Conservation (phyloP, 2,888 invertebrate species). For the Andrena dorsata region DNA sequence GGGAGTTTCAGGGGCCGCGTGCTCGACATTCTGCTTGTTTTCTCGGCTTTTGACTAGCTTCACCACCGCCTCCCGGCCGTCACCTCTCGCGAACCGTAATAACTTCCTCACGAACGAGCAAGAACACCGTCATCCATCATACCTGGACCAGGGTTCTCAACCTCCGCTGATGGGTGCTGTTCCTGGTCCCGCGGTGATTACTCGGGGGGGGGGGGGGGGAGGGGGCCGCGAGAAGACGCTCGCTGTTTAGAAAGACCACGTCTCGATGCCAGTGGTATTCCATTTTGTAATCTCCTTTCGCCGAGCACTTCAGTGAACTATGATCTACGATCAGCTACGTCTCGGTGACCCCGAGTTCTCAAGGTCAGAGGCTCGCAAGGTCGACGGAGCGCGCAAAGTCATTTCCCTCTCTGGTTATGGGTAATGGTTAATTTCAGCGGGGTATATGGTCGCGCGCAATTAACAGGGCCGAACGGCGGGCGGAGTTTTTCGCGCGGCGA, state of each 20-base stretch:
- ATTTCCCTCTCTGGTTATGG: neutral
- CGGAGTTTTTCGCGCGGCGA: slow-evolving; percentile 37
- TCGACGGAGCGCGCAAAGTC: neutral
- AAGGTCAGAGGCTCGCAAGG: neutral
- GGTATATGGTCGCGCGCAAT: slow-evolving; percentile 17
- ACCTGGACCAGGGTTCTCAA: slow-evolving; percentile 63
- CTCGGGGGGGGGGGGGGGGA: slow-evolving; percentile 6
- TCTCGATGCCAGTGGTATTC: neutral
- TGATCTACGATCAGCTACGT: too few relatives aligned
- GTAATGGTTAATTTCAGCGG: neutral
- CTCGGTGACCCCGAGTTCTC: too few relatives aligned
- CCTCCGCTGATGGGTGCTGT: slow-evolving; percentile 45
- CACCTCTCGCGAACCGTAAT: slow-evolving; percentile 73
- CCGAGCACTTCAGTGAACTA: too few relatives aligned
- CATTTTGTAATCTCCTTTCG: slow-evolving; percentile 9
- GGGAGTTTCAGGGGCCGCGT: slow-evolving; percentile 55
- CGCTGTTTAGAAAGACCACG: neutral
- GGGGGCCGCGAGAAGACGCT: slow-evolving; percentile 11
- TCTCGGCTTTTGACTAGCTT: slow-evolving; percentile 34
- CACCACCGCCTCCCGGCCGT: slow-evolving; percentile 38
- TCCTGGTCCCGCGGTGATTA: slow-evolving; percentile 42
- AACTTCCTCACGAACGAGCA: slow-evolving; percentile 78
- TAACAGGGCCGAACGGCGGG: slow-evolving; percentile 16
- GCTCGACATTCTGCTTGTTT: slow-evolving; percentile 69
- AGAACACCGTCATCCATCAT: slow-evolving; percentile 79